Base-by-base conservation (phyloP, 2,113 vertebrate species). In the Nesogale talazaci region DNA sequence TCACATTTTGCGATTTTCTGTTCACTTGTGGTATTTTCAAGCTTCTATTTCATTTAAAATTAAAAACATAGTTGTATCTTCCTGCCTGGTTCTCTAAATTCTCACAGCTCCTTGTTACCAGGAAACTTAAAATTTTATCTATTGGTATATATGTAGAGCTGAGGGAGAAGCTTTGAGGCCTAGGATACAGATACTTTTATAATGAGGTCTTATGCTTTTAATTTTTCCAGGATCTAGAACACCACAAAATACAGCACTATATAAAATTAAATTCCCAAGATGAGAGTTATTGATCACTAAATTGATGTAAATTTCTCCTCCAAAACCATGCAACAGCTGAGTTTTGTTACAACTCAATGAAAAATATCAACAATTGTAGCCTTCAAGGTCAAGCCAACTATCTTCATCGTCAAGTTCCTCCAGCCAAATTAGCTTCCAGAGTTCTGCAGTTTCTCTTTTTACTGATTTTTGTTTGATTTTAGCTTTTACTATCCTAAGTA, bases 221-320 rank as follows among this genome's bases (percentile, higher is more conserved):
- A 86, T 82, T 67, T 16, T 75, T 17, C 19, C 59, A 76, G 31
- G 1, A 36, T 12, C 31, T 65, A 82, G 9, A 59, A 65, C 31
- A 81, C 29, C 25, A 84, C 36, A 84, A 79, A n/a, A 74, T 40
- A 19, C 34, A 79, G 65, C 17, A 82, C 11, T 31, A 81, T 63
- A 77, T 61, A 87, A 91, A 67, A 83, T 25, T 77, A 77, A 90
- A 87, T 38, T 59, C 6, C 34, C 42, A 87, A 74, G 27, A 25
- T 83, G 29, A 61, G 52, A 86, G 36, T 87, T 79, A 87, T 1
- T 90, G 12, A 87, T 2, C 22, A 67, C n/a, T 65, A 38, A 90
- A 83, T 9, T 78, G 29, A 83, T 34, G 85, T 9, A 90, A 89
- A 90, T 65, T 87, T 76, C 12, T 42, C 40, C 63, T 78, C 10